Evolutionary conservation across 2,888 invertebrate genomes (phyloP), one percentile per base, ranked within the genome.

Genomic region (Agonopterix arenella): DNA sequence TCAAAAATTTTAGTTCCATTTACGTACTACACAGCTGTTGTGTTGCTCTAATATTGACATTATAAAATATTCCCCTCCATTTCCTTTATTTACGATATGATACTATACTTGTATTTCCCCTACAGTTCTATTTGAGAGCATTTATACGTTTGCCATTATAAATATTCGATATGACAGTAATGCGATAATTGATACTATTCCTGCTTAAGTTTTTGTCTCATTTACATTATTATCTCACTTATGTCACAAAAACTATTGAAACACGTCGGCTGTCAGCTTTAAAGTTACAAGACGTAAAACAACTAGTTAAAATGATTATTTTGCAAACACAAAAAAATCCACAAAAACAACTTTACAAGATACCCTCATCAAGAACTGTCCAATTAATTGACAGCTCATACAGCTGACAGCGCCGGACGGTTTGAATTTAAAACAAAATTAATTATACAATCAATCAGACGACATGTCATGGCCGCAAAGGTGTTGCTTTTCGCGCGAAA

Each of bases 381-480:
- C 72, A 74, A 80, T 84, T 84, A 85, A 88, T 85, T 85, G 86
- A 85, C 86, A 84, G 83, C 74, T 75, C 74, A 70, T 72, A 77
- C 76, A 72, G 63, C 74, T 71, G 77, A 76, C 78, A 75, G 72
- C 70, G 75, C 74, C 75, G 72, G 73, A 68, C 70, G 72, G 73
- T 78, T 80, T 79, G 73, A 81, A 80, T 80, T 80, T 78, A 76
- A 81, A 83, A 82, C 73, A 75, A 80, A 86, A 86, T 86, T 86
- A 86, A 86, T 85, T 84, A 85, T 84, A 82, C 84, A 85, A 85
- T 86, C 84, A 85, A 84, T 84, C 84, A 79, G 73, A 72, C 65
- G 78, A 78, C 78, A 74, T 79, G 84, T 81, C 85, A 81, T 61
- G 83, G 82, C 74, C 83, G 74, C 69, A 69, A 75, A 84, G 84